Evolutionary conservation across 1,140 invertebrate genomes (phyloP).

Genomic region (Pomacea maculata): DNA sequence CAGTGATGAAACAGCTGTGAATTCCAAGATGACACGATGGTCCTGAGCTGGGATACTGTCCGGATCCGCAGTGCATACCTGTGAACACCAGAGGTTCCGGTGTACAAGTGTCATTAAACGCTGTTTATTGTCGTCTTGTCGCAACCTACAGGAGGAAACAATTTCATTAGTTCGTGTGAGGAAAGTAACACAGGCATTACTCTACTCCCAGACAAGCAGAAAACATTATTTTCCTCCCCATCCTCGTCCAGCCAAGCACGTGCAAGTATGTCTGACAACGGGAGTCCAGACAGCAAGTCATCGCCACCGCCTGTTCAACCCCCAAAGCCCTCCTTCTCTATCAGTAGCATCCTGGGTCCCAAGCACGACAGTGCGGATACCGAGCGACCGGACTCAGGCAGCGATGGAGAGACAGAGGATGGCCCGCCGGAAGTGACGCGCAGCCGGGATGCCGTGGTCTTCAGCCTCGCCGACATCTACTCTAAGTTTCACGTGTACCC

Average conservation of each 20-base stretch:
- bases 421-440: neutral
- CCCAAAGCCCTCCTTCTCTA: conserved; percentile 26
- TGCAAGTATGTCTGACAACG: conserved; percentile 16
- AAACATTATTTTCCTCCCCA: neutral
- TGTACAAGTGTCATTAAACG: neutral
- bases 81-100: neutral
- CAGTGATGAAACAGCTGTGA: too few species aligned
- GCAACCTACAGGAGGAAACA: neutral
- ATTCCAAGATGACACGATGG: too few species aligned
- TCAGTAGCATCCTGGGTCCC: conserved; percentile 33
- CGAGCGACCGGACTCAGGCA: neutral
- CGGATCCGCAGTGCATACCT: too few species aligned
- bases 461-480: conserved; percentile 32
- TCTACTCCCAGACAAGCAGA: too few species aligned
- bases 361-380: neutral
- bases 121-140: neutral
- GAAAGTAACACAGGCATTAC: neutral
- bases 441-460: conserved; percentile 28
- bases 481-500: conserved; percentile 29
- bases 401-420: neutral
- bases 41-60: too few species aligned
- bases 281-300: conserved; percentile 18
- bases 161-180: neutral
- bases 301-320: conserved; percentile 10
- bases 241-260: neutral